Evolutionary conservation across 1,140 invertebrate genomes (phyloP).

Genomic region (Macrocentrus cingulum): DNA sequence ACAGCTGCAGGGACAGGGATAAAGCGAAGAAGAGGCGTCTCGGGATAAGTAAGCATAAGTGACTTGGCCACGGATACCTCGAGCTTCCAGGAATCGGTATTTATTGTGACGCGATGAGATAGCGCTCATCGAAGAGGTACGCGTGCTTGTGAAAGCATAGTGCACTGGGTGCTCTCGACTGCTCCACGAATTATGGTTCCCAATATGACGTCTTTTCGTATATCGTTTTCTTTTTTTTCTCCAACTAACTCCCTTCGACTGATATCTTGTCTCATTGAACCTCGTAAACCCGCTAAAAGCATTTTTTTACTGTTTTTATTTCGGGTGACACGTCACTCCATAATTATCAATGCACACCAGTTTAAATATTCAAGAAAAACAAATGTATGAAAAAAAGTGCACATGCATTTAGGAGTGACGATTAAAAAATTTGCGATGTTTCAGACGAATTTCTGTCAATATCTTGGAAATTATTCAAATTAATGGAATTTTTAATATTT

Average conservation of each 20-base stretch:
- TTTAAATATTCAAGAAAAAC: too few species aligned
- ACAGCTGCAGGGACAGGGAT: constrained; percentile 1
- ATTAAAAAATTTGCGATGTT: too few species aligned
- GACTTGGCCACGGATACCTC: constrained; percentile 44
- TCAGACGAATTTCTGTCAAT: too few species aligned
- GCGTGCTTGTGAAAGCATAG: constrained; percentile 3
- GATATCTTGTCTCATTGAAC: constrained; percentile 42
- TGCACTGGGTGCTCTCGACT: background rate
- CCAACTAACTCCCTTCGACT: constrained; percentile 6
- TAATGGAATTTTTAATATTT: too few species aligned
- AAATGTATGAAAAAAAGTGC: too few species aligned
- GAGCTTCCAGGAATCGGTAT: constrained; percentile 58
- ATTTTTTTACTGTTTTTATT: constrained; percentile 30
- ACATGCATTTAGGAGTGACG: too few species aligned
- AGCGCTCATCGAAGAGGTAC: constrained; percentile 37
- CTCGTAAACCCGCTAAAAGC: constrained; percentile 51
- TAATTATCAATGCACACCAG: too few species aligned
- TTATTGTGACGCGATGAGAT: constrained; percentile 60
- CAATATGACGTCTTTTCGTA: constrained; percentile 47
- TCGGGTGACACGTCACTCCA: background rate
- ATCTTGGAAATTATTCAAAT: too few species aligned
- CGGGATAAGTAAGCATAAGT: constrained; percentile 53
- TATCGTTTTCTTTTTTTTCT: constrained; percentile 15
- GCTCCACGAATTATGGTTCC: constrained; percentile 57
- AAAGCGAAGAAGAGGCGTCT: constrained; percentile 4